These are phyloP conservation scores for Flabesymbios commensalis DNA, from an alignment of 2,888 invertebrate species.

Conservation along the genomic window DNA sequence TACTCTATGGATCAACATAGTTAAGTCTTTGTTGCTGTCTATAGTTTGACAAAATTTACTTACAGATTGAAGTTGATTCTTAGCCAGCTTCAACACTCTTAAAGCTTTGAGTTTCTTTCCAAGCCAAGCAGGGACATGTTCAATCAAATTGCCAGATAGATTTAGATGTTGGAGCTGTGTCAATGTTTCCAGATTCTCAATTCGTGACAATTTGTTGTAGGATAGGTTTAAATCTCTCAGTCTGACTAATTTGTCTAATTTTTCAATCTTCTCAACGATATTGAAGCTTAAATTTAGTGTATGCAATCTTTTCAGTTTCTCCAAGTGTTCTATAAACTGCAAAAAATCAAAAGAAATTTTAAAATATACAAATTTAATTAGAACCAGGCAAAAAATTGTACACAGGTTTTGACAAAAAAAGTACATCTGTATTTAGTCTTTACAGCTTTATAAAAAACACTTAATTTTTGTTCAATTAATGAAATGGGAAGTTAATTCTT, in stretches of 20 bases:
- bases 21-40: no score
- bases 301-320: slow-evolving; percentile 49
- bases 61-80: slow-evolving; percentile 54
- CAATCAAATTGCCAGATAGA: slow-evolving; percentile 52
- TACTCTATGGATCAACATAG: no score
- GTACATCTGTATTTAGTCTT: background rate
- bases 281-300: slow-evolving; percentile 52
- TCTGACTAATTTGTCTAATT: slow-evolving; percentile 49
- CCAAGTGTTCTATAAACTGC: slow-evolving; percentile 60
- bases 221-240: slow-evolving; percentile 56
- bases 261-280: slow-evolving; percentile 58
- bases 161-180: slow-evolving; percentile 49
- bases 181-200: slow-evolving; percentile 54
- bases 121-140: slow-evolving; percentile 55
- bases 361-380: background rate
- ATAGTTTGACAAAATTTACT: no score
- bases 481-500: background rate
- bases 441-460: slow-evolving; percentile 2
- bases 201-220: slow-evolving; percentile 48
- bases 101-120: slow-evolving; percentile 51
- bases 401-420: no score
- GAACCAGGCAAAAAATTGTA: no score
- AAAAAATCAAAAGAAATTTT: slow-evolving; percentile 16
- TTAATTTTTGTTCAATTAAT: background rate
- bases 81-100: slow-evolving; percentile 47